Evolutionary conservation across 2,113 vertebrate species (phyloP).

Genomic region (Scomber scombrus): DNA sequence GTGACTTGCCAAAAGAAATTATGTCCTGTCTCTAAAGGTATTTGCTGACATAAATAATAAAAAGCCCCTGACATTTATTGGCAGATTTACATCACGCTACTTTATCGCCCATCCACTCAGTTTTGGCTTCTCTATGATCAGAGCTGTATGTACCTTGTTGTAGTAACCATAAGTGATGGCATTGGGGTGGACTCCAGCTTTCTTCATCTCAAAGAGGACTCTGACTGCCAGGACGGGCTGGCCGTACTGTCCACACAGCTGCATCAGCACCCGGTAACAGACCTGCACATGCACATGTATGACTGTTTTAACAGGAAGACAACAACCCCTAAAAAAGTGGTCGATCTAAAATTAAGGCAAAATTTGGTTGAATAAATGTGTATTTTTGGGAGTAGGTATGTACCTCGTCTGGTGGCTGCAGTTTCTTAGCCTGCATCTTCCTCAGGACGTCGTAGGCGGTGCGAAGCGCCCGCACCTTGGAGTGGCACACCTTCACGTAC

Average conservation of each 20-base stretch:
- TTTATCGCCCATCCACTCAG: neutral
- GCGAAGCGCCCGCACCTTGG: slow-evolving; percentile 95
- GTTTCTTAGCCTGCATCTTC: slow-evolving; percentile 95
- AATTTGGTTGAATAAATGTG: neutral
- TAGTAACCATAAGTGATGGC: slow-evolving; percentile 99
- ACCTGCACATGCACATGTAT: slow-evolving; percentile 83
- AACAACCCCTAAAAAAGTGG: neutral
- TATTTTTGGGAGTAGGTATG: neutral
- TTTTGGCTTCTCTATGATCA: too few relatives aligned
- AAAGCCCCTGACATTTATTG: neutral
- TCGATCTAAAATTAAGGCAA: neutral
- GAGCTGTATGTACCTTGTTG: slow-evolving; percentile 88
- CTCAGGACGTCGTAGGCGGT: slow-evolving; percentile 96
- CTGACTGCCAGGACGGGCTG: slow-evolving; percentile 96
- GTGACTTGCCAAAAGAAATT: neutral
- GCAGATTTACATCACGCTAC: neutral
- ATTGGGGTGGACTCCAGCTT: slow-evolving; percentile 95
- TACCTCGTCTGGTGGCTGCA: slow-evolving; percentile 98
- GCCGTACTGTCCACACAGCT: slow-evolving; percentile 97
- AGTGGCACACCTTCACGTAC: slow-evolving; percentile 95
- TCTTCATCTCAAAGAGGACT: slow-evolving; percentile 98
- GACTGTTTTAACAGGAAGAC: neutral
- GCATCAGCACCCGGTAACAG: slow-evolving; percentile 98
- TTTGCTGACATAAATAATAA: neutral
- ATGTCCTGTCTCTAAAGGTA: neutral